Base-by-base conservation (phyloP, 2,797 vertebrate genomes). In the Alfaro cultratus region DNA sequence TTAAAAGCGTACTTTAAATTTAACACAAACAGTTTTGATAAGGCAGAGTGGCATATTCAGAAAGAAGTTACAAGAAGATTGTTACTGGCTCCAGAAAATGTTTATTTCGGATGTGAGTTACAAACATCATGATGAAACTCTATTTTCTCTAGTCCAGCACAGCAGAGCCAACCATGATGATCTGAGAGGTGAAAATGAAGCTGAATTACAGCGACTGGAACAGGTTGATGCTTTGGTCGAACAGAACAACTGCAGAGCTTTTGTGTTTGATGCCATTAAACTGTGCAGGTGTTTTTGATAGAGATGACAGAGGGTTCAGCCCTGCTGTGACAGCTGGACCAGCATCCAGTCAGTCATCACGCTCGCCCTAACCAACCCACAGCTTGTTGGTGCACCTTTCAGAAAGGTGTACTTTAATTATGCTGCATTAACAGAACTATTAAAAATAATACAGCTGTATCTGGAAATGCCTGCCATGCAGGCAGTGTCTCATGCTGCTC, bases 241-340 rank as follows among this genome's bases (percentile, higher is more conserved):
- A 68, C 67, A n/a, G 36, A 68, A 13, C 12, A 26, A 68, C 67
- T 43, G 23, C 36, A 68, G 39, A 43, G 39, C 39, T 43, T 68
- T 68, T 68, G 67, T 68, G 67, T 68, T 68, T 68, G 67, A 43
- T 68, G 39, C 36, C 67, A 43, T 68, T 68, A 43, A 43, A 43
- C 64, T 23, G 21, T 68, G 67, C 67, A 68, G 67, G 36, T 68
- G 67, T 43, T 68, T 68, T 43, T 43, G 67, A 13, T 68, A 12
- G 16, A 68, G 36, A 68, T 10, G 18, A 68, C 39, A 68, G 10
- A 43, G 34, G 39, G 67, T 26, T 43, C 5, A 68, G 4, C 36
- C 67, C 67, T 41, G 36, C 67, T 68, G 67, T 13, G 67, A 43
- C 21, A 68, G 67, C 23, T 68, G 67, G 67, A 68, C 36, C 21